phyloP scores from a whole-genome alignment of 1,140 invertebrate genomes.

The Ectropis grisescens region DNA sequence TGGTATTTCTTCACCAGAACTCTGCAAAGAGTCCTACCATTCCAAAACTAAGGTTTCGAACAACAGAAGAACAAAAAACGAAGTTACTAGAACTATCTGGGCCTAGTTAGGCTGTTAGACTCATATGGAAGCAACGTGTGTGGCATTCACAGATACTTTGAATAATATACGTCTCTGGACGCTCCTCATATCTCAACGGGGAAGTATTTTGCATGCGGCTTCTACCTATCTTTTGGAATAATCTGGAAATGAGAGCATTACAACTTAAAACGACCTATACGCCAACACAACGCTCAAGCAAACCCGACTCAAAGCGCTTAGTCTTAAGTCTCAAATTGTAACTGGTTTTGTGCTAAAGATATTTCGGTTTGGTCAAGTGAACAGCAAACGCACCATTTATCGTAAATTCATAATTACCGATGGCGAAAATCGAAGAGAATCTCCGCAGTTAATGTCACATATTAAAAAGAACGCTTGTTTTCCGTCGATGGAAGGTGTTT shows the following conservation, averaged over 20 bases:
- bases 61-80: no score
- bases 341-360: no score
- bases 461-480: constrained; percentile 21
- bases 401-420: constrained; percentile 53
- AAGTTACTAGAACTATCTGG: no score
- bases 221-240: constrained; percentile 57
- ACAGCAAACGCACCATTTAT: constrained; percentile 45
- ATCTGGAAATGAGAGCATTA: constrained; percentile 51
- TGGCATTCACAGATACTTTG: constrained; percentile 47
- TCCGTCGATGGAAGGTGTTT: constrained; percentile 9
- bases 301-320: no score
- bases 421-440: constrained; percentile 30
- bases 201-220: constrained; percentile 61
- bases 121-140: constrained; percentile 62
- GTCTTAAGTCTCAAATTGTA: no score
- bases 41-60: no score
- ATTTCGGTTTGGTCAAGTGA: no score
- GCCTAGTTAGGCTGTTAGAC: no score
- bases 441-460: constrained; percentile 33
- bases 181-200: constrained; percentile 56
- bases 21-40: no score
- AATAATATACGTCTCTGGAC: constrained; percentile 49
- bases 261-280: constrained; percentile 12
- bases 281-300: no score
- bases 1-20: no score